A percentile compares a stretch with the other conserved stretches of the same genome.
phyloP scores from a whole-genome alignment of 1,140 invertebrate genomes.

The Latrodectus geometricus region DNA sequence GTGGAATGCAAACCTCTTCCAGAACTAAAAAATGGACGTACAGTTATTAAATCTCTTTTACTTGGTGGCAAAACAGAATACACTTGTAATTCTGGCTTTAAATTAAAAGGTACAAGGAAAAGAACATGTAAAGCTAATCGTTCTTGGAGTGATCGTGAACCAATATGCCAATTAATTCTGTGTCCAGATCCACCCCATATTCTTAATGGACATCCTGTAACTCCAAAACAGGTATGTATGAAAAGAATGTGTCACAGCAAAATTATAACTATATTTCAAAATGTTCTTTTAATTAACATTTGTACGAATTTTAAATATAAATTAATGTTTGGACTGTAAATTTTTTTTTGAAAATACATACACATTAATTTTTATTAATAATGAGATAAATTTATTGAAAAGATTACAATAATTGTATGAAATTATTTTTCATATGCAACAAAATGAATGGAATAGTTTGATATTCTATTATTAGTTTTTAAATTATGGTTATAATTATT shows the following conservation, averaged over 20 bases:
- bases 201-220: slow-evolving; percentile 31
- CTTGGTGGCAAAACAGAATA: slow-evolving; percentile 63
- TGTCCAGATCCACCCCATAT: slow-evolving; percentile 47
- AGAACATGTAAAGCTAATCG: slow-evolving; percentile 65
- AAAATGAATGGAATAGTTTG: too few relatives aligned
- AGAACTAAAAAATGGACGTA: slow-evolving; percentile 27
- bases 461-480: too few relatives aligned
- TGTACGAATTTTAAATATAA: too few relatives aligned
- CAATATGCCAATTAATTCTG: slow-evolving; percentile 41
- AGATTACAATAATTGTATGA: too few relatives aligned
- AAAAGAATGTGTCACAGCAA: neutral
- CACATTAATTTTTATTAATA: too few relatives aligned
- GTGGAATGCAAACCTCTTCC: slow-evolving; percentile 40
- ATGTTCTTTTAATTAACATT: too few relatives aligned
- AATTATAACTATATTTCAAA: too few relatives aligned
- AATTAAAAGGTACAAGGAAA: slow-evolving; percentile 67
- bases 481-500: too few relatives aligned
- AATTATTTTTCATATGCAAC: too few relatives aligned
- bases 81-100: slow-evolving; percentile 69
- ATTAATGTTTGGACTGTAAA: too few relatives aligned
- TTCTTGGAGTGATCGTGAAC: slow-evolving; percentile 66
- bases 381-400: too few relatives aligned
- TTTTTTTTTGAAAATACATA: too few relatives aligned
- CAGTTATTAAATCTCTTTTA: slow-evolving; percentile 9
- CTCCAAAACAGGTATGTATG: slow-evolving; percentile 45